phyloP scores from a whole-genome alignment of 2,797 vertebrate species.

The Tiaroga cobitis region DNA sequence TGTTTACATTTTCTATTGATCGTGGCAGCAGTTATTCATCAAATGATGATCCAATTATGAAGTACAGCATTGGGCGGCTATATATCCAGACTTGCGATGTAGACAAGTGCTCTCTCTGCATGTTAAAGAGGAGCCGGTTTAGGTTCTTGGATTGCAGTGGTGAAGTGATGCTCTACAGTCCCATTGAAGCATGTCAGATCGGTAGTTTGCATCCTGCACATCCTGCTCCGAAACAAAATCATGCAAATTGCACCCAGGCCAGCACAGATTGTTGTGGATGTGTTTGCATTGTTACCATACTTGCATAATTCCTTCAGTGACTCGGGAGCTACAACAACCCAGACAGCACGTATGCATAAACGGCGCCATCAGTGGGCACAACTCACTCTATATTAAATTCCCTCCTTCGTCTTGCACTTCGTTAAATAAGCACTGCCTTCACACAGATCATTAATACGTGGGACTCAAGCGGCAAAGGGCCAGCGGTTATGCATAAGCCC shows the following conservation, averaged over 20 bases:
- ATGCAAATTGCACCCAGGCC: conserved; percentile 6
- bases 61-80: neutral
- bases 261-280: conserved; percentile 53
- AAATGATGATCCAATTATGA: neutral
- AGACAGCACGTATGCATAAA: neutral
- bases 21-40: neutral
- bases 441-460: conserved; percentile 73
- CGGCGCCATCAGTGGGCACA: neutral
- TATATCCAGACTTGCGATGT: neutral
- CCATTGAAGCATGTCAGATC: neutral
- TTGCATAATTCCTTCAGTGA: conserved; percentile 30
- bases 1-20: neutral
- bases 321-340: neutral
- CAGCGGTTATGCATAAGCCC: conserved; percentile 64
- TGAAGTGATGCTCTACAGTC: neutral
- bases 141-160: neutral
- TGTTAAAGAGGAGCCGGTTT: conserved; percentile 1
- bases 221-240: neutral
- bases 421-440: conserved; percentile 64
- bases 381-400: neutral
- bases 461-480: conserved; percentile 66
- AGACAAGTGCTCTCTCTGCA: neutral
- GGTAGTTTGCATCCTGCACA: neutral
- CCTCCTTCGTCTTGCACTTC: conserved; percentile 62
- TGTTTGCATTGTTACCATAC: neutral